Conservation (phyloP, 64 coral and sea anemone species). For the Dendronephthya gigantea region DNA sequence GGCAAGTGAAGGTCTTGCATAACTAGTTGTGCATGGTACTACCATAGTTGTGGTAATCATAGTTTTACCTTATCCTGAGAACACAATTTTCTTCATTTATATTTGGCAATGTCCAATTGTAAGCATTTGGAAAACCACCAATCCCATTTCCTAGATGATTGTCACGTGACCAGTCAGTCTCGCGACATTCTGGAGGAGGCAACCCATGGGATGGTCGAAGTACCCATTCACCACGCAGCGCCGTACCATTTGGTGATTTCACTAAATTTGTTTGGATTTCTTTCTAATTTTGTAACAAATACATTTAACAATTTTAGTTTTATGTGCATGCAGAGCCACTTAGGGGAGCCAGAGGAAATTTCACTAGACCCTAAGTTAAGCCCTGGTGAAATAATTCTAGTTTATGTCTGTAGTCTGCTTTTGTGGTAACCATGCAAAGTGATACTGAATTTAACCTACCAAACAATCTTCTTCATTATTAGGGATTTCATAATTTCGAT, state of each 20-base stretch:
- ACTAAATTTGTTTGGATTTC: neutral
- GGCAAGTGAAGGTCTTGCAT: no score
- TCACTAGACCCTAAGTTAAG: no score
- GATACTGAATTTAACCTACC: neutral
- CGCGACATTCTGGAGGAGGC: conserved; percentile 71
- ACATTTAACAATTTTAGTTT: no score
- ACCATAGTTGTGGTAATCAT: neutral
- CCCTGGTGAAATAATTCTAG: no score
- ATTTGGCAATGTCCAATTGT: conserved; percentile 85
- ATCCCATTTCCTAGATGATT: conserved; percentile 96
- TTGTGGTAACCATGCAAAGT: no score
- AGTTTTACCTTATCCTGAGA: conserved; percentile 59
- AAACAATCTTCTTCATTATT: conserved; percentile 63
- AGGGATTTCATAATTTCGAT: conserved; percentile 65
- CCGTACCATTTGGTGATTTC: conserved; percentile 49
- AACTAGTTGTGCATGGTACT: no score
- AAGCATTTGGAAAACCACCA: conserved; percentile 67
- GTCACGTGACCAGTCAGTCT: conserved; percentile 98
- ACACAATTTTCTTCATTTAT: conserved; percentile 67
- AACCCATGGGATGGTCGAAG: conserved; percentile 60
- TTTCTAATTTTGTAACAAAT: neutral
- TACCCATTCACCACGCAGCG: conserved; percentile 47
- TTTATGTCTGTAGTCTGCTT: no score
- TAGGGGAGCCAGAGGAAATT: no score
- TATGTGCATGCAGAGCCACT: no score